Conservation (phyloP, 2,797 vertebrate species). For the Meda fulgida region DNA sequence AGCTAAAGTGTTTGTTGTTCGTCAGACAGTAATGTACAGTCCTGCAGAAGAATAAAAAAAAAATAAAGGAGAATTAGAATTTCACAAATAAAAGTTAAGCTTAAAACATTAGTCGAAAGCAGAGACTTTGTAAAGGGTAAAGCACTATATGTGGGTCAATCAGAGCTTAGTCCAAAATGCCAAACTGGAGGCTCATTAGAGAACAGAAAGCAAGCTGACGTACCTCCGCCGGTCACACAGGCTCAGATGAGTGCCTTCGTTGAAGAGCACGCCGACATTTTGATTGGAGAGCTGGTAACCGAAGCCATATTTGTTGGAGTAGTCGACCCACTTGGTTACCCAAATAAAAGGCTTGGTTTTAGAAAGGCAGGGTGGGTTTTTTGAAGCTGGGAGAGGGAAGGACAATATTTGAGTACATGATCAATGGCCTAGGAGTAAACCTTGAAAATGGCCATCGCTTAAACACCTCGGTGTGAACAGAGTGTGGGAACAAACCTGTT, state of each 20-base stretch:
- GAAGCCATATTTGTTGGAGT: conserved; percentile 98
- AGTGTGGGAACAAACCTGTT: conserved; percentile 78
- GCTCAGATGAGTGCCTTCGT: conserved; percentile 93
- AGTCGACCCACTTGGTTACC: conserved; percentile 99
- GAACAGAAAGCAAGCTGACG: conserved; percentile 51
- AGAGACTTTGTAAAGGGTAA: background rate
- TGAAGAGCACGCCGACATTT: conserved; percentile 94
- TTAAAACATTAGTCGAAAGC: background rate
- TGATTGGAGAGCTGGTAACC: conserved; percentile 97
- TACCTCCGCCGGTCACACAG: conserved; percentile 91
- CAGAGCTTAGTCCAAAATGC: background rate
- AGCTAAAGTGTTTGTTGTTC: conserved; percentile 92
- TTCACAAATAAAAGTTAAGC: background rate
- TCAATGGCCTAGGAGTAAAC: conserved; percentile 6
- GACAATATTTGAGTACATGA: conserved; percentile 13
- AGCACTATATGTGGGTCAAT: background rate
- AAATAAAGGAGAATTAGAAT: background rate
- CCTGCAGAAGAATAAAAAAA: conserved; percentile 69
- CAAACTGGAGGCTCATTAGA: background rate
- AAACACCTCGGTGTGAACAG: background rate
- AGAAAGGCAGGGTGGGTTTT: conserved; percentile 88
- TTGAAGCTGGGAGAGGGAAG: conserved; percentile 77
- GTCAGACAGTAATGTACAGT: conserved; percentile 93
- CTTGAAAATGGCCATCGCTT: background rate
- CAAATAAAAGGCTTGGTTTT: conserved; percentile 91